Base-by-base conservation (phyloP, 2,113 vertebrate genomes). In the Setophaga coronata region DNA sequence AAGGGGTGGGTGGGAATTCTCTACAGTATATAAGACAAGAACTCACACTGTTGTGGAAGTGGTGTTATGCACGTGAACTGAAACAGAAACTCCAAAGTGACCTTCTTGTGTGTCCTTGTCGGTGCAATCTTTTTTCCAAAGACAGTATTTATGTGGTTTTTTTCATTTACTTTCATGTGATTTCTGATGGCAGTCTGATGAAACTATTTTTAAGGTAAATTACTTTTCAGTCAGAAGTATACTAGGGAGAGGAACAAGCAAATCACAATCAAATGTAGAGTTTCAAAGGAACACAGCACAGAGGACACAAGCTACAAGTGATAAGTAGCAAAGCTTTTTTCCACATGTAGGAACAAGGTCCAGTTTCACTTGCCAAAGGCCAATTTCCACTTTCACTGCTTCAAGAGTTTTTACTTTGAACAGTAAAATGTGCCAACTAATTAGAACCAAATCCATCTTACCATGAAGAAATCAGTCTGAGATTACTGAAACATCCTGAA, bases 341-440 rank as follows among this genome's bases (percentile, higher is more conserved):
- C 33, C 47, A 66, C 51, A 36, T 10, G 18, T 26, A 90, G 50
- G 45, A 89, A 83, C 64, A 73, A 83, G 51, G 71, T 92, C 42
- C 43, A 88, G 76, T 82, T 91, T 74, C 84, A 94, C 45, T 69
- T 61, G 60, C 78, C 62, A 93, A 93, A 86, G 58, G 73, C 64
- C 45, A 92, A 48, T 86, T 95, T 82, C 73, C 69, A 92, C 64
- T 89, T 88, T 57, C 9, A 2, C 80, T 47, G 65, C 74, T 95
- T 79, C 73, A 76, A 78, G 95, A 58, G n/a, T 83, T 85, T 81
- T 58, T 72, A 43, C 11, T 57, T 34, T 19, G 38, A 90, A 74
- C 62, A 84, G 78, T 70, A 93, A 90, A 76, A 64, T 16, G 8
- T 56, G 54, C 18, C 48, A 74, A 54, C 45, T 85, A 89, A 88